Conservation (phyloP, 2,888 invertebrate genomes). For the Entomobrya multifasciata region DNA sequence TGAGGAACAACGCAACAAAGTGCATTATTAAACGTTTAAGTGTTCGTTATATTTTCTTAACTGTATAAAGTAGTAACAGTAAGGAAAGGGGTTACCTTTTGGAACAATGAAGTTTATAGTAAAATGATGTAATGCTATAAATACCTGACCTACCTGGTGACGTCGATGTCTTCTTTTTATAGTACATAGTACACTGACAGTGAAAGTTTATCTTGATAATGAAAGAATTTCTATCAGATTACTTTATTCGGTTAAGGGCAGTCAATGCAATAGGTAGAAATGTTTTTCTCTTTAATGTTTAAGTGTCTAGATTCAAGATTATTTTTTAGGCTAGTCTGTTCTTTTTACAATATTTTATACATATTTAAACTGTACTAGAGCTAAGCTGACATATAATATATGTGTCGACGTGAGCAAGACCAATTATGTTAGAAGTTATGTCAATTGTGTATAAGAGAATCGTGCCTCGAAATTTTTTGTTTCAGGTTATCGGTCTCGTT, state of each 20-base stretch:
- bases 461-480: too few species aligned
- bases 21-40: background rate
- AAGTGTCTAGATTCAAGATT: too few species aligned
- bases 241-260: background rate
- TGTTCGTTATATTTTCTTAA: background rate
- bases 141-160: too few species aligned
- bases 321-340: background rate
- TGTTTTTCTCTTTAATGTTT: background rate
- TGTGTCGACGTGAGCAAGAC: background rate
- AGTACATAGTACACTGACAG: background rate
- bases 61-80: background rate
- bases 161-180: background rate
- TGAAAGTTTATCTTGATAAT: too few species aligned
- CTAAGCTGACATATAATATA: background rate
- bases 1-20: background rate
- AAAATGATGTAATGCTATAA: too few species aligned
- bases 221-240: too few species aligned
- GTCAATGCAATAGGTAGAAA: conserved; percentile 34
- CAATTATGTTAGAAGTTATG: background rate
- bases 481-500: too few species aligned
- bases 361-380: background rate
- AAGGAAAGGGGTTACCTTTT: too few species aligned
- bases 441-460: too few species aligned
- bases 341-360: background rate
- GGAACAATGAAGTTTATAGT: too few species aligned